A percentile compares a stretch with the other conserved stretches of the same genome.
Evolutionary conservation across 1,140 invertebrate species (phyloP).

Genomic region (Geopemphigus sp.): DNA sequence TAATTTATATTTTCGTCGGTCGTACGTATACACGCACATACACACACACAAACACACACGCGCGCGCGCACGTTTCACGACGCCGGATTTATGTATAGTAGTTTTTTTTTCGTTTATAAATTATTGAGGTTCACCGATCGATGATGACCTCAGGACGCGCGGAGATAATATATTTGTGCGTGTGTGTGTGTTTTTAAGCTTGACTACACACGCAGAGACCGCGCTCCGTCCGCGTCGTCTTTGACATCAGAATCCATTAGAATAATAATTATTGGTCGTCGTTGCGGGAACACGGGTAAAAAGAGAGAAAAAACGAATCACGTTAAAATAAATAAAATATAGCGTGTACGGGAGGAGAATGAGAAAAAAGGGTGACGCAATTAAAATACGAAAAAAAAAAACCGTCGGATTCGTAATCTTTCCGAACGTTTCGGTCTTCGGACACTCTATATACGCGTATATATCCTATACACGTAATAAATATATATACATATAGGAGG

Average conservation of each 20-base stretch:
- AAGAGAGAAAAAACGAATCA: conserved; percentile 1
- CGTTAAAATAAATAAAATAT: conserved; percentile 35
- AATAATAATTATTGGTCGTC: conserved; percentile 41
- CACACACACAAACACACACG: too few relatives aligned
- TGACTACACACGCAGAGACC: conserved; percentile 2
- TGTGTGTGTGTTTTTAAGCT: conserved; percentile 23
- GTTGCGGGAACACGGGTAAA: conserved; percentile 13
- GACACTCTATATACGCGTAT: neutral
- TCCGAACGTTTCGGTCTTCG: neutral
- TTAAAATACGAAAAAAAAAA: conserved; percentile 27
- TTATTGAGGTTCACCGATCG: conserved; percentile 48
- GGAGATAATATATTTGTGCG: conserved; percentile 37
- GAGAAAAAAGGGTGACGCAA: conserved; percentile 8
- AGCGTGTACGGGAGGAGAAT: neutral
- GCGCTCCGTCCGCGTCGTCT: neutral
- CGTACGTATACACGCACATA: too few relatives aligned
- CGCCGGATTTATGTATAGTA: neutral
- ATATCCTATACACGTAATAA: too few relatives aligned
- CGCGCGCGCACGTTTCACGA: conserved; percentile 8
- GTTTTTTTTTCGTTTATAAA: conserved; percentile 20
- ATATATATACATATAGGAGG: too few relatives aligned
- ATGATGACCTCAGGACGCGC: conserved; percentile 28
- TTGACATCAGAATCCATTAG: conserved; percentile 45
- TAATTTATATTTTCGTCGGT: conserved; percentile 39
- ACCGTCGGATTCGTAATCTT: conserved; percentile 14